Percentiles rank a stretch among this genome's conserved stretches.
Evolutionary conservation across 1,140 invertebrate species (phyloP).

Genomic region (Tribolium madens): DNA sequence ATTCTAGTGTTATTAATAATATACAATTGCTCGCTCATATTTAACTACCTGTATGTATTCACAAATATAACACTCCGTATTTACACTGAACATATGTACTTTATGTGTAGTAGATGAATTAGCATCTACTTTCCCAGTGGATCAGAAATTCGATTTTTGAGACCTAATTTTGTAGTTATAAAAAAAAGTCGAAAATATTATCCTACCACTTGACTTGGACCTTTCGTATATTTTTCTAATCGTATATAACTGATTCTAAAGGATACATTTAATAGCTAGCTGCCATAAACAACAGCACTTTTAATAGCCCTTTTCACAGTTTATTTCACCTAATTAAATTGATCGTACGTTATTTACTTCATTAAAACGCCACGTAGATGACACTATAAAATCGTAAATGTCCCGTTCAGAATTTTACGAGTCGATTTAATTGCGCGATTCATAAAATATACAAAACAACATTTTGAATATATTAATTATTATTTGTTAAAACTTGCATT

Average conservation of each 20-base stretch:
- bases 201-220: too few species aligned
- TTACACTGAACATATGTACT: not conserved
- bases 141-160: not conserved
- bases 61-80: not conserved
- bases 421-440: slow-evolving; percentile 23
- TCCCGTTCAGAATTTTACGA: slow-evolving; percentile 9
- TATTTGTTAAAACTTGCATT: not conserved
- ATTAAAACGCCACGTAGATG: slow-evolving; percentile 24
- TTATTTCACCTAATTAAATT: slow-evolving; percentile 31
- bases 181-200: too few species aligned
- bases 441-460: slow-evolving; percentile 22
- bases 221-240: not conserved
- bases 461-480: slow-evolving; percentile 1
- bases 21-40: slow-evolving; percentile 22
- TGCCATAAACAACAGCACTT: slow-evolving; percentile 10
- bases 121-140: not conserved
- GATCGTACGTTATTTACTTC: slow-evolving; percentile 25
- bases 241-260: not conserved
- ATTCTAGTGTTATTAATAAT: slow-evolving; percentile 14
- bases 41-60: too few species aligned
- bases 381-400: slow-evolving; percentile 21
- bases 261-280: slow-evolving; percentile 9
- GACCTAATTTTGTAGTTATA: not conserved
- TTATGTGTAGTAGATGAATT: not conserved
- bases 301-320: slow-evolving; percentile 15